Base-by-base conservation (phyloP, 2,797 vertebrate genomes). In the Nannoperca obscura region DNA sequence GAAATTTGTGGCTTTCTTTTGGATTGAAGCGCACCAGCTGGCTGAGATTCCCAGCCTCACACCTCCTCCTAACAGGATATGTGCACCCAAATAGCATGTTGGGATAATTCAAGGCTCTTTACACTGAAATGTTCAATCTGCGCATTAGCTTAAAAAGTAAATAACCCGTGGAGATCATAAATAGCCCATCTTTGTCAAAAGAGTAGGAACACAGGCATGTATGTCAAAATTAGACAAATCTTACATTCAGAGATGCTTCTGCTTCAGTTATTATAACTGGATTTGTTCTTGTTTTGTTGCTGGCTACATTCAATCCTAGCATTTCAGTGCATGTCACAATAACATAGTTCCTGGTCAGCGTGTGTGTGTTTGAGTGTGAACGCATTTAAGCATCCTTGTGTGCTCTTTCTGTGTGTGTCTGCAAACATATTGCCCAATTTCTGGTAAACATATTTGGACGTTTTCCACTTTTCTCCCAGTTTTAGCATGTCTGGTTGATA, bases 401-500 rank as follows among this genome's bases (percentile, higher is more conserved):
- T 19, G 12, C 46, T 52, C 27, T 42, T 3, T 40, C 32, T 65
- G 58, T 36, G n/a, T 50, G 3, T 76, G 73, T 70, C 38, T 79
- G 64, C 53, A 85, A 73, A 83, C 58, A 64, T 71, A 57, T 74
- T 54, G 72, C 17, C 54, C 63, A 74, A 82, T 75, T 75, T 67
- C 54, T 19, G 12, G 76, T 76, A 85, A 85, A 84, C 59, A 82
- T 61, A 80, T 46, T 78, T 88, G 75, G 76, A 86, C 50, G 62
- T 72, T 75, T 72, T 78, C 73, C 77, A 81, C 59, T 75, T 69
- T 78, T 50, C 34, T 74, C 55, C 64, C 49, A 76, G 82, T 85
- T 87, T 76, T 59, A 61, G 49, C 30, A 63, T 61, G 61, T 71
- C 64, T 82, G 72, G 71, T 40, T 77, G 89, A 90, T 87, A 91